Evolutionary conservation across 1,140 invertebrate genomes (phyloP).

Genomic region (Fopius arisanus): DNA sequence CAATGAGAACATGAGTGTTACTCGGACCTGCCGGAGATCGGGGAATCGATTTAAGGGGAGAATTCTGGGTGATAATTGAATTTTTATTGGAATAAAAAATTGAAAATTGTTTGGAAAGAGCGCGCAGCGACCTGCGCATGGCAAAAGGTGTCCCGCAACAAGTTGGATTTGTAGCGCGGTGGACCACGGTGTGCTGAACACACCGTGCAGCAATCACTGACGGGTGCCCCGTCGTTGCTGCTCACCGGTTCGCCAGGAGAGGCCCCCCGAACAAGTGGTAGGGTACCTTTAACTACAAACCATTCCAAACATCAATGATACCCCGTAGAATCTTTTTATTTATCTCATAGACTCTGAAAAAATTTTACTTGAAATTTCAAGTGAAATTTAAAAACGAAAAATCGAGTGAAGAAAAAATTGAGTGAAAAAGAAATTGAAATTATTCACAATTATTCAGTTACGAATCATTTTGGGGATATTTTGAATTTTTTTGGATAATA

Average conservation of each 20-base stretch:
- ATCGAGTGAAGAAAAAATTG: too few species aligned
- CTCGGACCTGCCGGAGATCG: too few species aligned
- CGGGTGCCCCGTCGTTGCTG: slow-evolving; percentile 30
- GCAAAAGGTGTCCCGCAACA: neutral
- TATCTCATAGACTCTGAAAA: too few species aligned
- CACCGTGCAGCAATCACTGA: slow-evolving; percentile 44
- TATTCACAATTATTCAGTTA: too few species aligned
- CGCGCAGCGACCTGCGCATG: neutral
- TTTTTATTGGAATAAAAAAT: neutral
- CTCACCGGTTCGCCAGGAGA: slow-evolving; percentile 28
- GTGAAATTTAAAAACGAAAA: too few species aligned
- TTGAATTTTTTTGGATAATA: too few species aligned
- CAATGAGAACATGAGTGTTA: too few species aligned
- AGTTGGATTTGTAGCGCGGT: slow-evolving; percentile 43
- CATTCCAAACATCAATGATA: neutral
- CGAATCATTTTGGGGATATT: too few species aligned
- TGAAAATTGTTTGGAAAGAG: neutral
- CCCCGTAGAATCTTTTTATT: too few species aligned
- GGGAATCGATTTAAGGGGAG: too few species aligned
- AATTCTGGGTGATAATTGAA: neutral
- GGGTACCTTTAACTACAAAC: slow-evolving; percentile 25
- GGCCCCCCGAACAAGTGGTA: slow-evolving; percentile 34
- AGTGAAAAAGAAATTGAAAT: too few species aligned
- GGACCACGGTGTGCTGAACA: slow-evolving; percentile 48
- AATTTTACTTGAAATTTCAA: too few species aligned